Conservation (phyloP, 1,140 invertebrate species). For the Ridgeia piscesae region DNA sequence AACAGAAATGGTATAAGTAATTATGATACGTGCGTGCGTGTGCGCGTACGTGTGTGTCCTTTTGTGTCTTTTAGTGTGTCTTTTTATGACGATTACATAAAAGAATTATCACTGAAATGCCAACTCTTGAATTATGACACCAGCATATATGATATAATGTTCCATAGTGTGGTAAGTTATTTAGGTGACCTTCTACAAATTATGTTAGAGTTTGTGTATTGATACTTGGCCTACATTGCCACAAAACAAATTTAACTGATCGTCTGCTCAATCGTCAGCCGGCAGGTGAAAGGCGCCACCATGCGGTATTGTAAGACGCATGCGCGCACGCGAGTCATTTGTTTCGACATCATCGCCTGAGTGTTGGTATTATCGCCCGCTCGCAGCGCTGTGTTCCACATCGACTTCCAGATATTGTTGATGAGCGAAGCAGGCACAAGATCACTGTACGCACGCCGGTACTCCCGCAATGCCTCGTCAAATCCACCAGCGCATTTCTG, state of each 20-base stretch:
- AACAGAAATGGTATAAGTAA: not conserved
- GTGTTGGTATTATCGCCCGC: not conserved
- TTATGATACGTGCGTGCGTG: not conserved
- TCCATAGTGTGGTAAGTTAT: no score
- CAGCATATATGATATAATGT: no score
- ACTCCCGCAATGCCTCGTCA: not conserved
- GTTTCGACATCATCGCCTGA: not conserved
- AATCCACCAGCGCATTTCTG: not conserved
- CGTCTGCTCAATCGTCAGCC: not conserved
- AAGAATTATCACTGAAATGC: no score
- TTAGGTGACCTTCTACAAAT: not conserved
- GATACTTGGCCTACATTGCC: not conserved
- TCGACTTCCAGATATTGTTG: not conserved
- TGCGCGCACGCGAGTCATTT: not conserved
- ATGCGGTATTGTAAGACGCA: not conserved
- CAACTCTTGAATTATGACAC: no score
- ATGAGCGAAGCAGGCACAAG: not conserved
- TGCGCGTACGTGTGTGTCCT: not conserved
- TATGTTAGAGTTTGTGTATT: not conserved
- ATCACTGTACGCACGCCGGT: not conserved
- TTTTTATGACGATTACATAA: no score
- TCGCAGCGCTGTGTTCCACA: not conserved
- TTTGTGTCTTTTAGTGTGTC: no score
- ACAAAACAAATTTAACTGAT: not conserved
- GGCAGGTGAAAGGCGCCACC: not conserved